Evolutionary conservation across 2,888 invertebrate genomes (phyloP).

Genomic region (Chloroclystis v-ata): DNA sequence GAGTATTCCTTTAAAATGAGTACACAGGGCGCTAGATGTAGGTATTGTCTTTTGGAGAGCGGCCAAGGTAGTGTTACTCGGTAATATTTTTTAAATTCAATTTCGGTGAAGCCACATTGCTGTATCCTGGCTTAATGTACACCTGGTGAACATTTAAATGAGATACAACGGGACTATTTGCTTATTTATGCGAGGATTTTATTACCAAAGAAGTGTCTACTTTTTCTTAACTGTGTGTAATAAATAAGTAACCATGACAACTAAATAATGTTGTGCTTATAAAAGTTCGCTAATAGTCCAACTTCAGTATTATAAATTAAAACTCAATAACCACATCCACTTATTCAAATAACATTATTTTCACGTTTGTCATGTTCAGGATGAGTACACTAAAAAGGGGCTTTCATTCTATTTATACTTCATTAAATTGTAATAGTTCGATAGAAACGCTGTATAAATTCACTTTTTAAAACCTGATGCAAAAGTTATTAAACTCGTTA

Average conservation of each 20-base stretch:
- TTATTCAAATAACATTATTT: no score
- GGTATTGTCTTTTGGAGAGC: conserved; percentile 73
- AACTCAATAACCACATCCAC: no score
- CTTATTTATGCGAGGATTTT: conserved; percentile 54
- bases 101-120: conserved; percentile 72
- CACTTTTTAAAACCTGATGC: no score
- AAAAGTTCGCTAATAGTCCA: no score
- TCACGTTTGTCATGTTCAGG: no score
- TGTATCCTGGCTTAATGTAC: conserved; percentile 74
- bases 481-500: no score
- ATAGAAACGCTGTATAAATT: no score
- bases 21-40: conserved; percentile 58
- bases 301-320: no score
- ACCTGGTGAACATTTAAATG: conserved; percentile 74
- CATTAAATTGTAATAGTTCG: no score
- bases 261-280: no score
- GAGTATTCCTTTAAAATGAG: conserved; percentile 67
- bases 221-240: conserved; percentile 4
- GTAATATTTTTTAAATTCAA: conserved; percentile 78
- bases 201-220: conserved; percentile 36
- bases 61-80: conserved; percentile 68
- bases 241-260: not conserved
- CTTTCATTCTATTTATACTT: no score
- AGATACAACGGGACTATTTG: conserved; percentile 60
- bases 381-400: no score